These are phyloP conservation scores for Neuroscelio doddi DNA, from an alignment of 2,888 invertebrate species.

Conservation along the genomic window DNA sequence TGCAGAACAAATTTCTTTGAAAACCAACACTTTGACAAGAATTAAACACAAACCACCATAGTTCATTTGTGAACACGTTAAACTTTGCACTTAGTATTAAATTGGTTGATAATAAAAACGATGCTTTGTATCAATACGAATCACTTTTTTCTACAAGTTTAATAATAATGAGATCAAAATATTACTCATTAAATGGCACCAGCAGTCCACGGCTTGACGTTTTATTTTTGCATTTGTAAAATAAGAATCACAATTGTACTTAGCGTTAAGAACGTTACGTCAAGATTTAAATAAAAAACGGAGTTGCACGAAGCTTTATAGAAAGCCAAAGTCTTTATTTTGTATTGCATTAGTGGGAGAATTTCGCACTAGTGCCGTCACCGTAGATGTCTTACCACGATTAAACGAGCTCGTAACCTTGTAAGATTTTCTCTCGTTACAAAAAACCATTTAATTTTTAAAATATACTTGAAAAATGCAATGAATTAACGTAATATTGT, in stretches of 20 bases:
- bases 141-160: background rate
- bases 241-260: background rate
- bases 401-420: slow-evolving; percentile 25
- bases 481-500: no score
- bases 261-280: slow-evolving; percentile 6
- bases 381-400: slow-evolving; percentile 20
- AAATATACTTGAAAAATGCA: background rate
- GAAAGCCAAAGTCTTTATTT: slow-evolving; percentile 64
- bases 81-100: background rate
- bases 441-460: background rate
- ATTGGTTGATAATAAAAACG: background rate
- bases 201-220: background rate
- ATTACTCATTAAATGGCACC: background rate
- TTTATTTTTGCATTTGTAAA: background rate
- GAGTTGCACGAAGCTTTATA: slow-evolving; percentile 62
- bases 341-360: slow-evolving; percentile 62
- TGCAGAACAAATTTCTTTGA: slow-evolving; percentile 9
- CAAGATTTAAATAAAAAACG: slow-evolving; percentile 39
- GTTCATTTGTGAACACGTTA: background rate
- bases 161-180: slow-evolving; percentile 6
- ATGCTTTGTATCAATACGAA: background rate
- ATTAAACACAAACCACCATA: slow-evolving; percentile 12
- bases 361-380: slow-evolving; percentile 23
- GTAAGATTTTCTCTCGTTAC: slow-evolving; percentile 19
- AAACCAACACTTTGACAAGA: slow-evolving; percentile 13